A percentile compares a stretch with the other conserved stretches of the same genome.
Conservation (phyloP, 2,888 invertebrate genomes). For the Plagodis pulveraria region DNA sequence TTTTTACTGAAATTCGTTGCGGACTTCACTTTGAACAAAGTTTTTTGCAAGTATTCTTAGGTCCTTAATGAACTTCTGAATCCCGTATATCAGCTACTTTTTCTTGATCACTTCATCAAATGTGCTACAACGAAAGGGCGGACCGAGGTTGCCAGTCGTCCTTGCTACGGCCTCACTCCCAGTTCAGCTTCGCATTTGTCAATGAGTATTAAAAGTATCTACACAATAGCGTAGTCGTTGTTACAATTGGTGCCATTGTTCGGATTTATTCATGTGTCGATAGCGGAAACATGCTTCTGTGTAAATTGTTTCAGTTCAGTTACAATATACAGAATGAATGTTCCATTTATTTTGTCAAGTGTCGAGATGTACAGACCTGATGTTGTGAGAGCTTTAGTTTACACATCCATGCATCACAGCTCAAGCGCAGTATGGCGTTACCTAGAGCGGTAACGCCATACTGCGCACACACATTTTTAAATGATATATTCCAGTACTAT, state of each 20-base stretch:
- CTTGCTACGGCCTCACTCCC: conserved; percentile 43
- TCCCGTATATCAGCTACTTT: conserved; percentile 15
- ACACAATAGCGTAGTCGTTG: conserved; percentile 28
- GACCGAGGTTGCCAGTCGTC: conserved; percentile 41
- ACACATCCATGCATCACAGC: no score
- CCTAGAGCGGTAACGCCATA: no score
- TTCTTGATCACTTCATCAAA: conserved; percentile 26
- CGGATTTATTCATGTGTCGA: conserved; percentile 37
- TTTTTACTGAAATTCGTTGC: no score
- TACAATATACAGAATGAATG: conserved; percentile 8
- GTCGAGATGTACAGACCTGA: neutral
- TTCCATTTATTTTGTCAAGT: neutral
- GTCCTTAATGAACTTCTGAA: conserved; percentile 9
- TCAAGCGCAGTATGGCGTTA: no score
- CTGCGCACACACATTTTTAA: no score
- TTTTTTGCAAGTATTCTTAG: no score
- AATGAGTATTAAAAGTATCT: conserved; percentile 39
- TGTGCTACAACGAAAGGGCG: conserved; percentile 25
- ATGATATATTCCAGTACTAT: no score
- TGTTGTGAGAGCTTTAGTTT: no score
- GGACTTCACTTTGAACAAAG: no score
- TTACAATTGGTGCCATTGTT: conserved; percentile 32
- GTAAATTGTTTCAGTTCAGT: conserved; percentile 32
- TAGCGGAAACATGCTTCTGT: conserved; percentile 36
- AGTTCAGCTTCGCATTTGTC: conserved; percentile 44